Evolutionary conservation across 2,888 invertebrate species (phyloP).

Genomic region (Acanthococcus lagerstroemiae): DNA sequence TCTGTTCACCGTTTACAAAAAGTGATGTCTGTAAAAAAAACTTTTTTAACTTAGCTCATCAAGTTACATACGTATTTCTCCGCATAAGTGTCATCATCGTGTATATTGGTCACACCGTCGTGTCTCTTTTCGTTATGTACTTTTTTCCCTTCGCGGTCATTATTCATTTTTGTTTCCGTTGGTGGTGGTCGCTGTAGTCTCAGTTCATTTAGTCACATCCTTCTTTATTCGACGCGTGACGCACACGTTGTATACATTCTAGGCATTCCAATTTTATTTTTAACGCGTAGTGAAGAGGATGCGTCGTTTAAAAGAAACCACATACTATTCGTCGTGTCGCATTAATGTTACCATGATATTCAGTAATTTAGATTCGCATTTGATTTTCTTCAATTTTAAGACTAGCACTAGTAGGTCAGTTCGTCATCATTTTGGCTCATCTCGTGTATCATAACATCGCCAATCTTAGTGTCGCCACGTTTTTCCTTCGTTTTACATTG

Average conservation of each 20-base stretch:
- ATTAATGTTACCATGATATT: neutral
- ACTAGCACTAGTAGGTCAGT: neutral
- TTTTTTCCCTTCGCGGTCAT: neutral
- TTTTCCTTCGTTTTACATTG: neutral
- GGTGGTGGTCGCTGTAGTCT: too few relatives aligned
- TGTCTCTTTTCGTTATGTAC: neutral
- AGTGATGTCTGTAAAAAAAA: constrained; percentile 21
- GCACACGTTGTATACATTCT: neutral
- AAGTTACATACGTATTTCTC: neutral
- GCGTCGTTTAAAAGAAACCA: neutral
- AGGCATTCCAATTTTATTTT: constrained; percentile 26
- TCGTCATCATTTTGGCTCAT: neutral
- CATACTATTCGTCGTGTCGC: neutral
- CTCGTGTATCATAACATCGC: neutral
- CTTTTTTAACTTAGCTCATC: neutral
- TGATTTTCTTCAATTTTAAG: neutral
- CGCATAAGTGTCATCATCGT: neutral
- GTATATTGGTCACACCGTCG: constrained; percentile 9
- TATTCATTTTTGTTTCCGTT: neutral
- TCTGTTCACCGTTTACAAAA: constrained; percentile 2
- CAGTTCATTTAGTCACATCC: neutral
- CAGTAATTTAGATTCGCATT: neutral
- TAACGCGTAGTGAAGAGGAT: neutral
- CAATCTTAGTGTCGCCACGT: too few relatives aligned
- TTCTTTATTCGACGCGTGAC: neutral